Evolutionary conservation across 2,113 vertebrate species (phyloP).

Genomic region (Hypanus sabinus): DNA sequence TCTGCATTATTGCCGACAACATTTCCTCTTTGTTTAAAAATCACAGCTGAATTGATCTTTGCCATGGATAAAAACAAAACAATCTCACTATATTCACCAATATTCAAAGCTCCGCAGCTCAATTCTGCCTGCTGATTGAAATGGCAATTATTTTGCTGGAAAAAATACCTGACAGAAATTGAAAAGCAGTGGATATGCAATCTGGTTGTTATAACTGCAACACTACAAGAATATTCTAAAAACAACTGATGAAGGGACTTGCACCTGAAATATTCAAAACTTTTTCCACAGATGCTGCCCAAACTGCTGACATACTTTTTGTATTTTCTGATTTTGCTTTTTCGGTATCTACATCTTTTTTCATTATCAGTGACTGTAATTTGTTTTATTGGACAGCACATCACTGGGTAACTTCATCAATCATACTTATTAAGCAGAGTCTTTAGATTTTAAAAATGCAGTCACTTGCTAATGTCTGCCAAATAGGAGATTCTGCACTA

Average conservation of each 20-base stretch:
- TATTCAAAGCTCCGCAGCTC: background rate
- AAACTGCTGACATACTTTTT: no score
- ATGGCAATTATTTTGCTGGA: background rate
- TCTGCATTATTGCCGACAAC: background rate
- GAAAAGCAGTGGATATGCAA: no score
- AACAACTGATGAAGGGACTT: no score
- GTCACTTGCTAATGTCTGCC: background rate
- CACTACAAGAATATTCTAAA: no score
- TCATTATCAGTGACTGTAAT: no score
- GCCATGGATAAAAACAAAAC: background rate
- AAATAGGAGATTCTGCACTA: background rate
- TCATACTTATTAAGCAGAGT: background rate
- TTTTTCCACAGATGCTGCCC: no score
- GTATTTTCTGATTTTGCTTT: no score
- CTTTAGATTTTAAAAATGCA: background rate
- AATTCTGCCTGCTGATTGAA: background rate
- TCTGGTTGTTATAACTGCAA: no score
- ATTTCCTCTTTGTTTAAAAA: background rate
- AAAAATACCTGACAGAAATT: background rate
- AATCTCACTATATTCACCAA: background rate
- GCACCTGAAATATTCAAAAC: no score
- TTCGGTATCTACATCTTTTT: no score
- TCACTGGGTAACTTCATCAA: background rate
- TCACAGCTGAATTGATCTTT: background rate
- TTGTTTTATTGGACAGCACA: no score